These are phyloP conservation scores for Scomber japonicus DNA, from an alignment of 2,113 vertebrate genomes.

Conservation along the genomic window DNA sequence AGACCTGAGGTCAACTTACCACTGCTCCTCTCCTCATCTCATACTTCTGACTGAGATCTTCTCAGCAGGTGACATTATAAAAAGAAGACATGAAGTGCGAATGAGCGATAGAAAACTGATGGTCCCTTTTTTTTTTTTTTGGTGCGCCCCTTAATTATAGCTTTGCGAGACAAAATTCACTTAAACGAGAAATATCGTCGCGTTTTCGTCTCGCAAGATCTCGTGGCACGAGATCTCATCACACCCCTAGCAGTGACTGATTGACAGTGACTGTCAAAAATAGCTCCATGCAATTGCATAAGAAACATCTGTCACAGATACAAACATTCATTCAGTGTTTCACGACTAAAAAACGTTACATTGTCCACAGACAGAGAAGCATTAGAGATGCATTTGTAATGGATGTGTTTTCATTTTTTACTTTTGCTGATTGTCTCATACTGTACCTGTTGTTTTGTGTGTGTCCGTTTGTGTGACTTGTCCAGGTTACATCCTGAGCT, in stretches of 20 bases:
- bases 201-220: too few relatives aligned
- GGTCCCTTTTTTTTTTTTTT: too few relatives aligned
- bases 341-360: background rate
- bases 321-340: background rate
- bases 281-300: conserved; percentile 15
- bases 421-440: background rate
- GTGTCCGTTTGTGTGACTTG: conserved; percentile 51
- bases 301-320: conserved; percentile 30
- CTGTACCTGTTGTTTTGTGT: background rate
- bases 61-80: too few relatives aligned
- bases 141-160: too few relatives aligned
- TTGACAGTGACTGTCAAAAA: conserved; percentile 28
- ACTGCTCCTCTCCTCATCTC: too few relatives aligned
- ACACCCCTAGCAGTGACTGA: background rate
- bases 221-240: too few relatives aligned
- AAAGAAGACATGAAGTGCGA: too few relatives aligned
- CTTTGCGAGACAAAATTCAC: too few relatives aligned
- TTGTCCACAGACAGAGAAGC: background rate
- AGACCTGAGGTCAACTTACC: too few relatives aligned
- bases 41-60: too few relatives aligned
- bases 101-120: too few relatives aligned
- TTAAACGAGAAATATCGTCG: too few relatives aligned
- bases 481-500: conserved; percentile 96
- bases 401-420: background rate
- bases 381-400: background rate